Evolutionary conservation across 2,797 vertebrate species (phyloP).

Genomic region (Oceanodroma leucorhoa): DNA sequence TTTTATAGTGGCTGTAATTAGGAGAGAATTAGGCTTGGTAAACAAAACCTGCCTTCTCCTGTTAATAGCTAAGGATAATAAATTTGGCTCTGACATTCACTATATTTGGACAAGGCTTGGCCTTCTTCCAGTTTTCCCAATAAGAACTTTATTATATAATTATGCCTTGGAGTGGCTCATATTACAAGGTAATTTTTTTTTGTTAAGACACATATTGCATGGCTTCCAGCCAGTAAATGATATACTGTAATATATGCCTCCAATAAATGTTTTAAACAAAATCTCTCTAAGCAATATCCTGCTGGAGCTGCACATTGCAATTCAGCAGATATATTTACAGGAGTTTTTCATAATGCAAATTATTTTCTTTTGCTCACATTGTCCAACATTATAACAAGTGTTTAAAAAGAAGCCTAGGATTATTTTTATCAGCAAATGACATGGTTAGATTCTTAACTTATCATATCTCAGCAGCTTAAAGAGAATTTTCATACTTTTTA

Average conservation of each 20-base stretch:
- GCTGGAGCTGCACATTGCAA: constrained; percentile 54
- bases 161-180: constrained; percentile 81
- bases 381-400: constrained; percentile 45
- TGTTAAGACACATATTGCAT: constrained; percentile 84
- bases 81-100: constrained; percentile 86
- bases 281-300: constrained; percentile 77
- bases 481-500: neutral
- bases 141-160: constrained; percentile 87
- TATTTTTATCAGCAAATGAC: constrained; percentile 61
- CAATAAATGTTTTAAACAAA: constrained; percentile 84
- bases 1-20: constrained; percentile 93
- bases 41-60: constrained; percentile 90
- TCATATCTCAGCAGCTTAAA: neutral
- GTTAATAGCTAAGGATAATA: constrained; percentile 88
- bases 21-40: constrained; percentile 92
- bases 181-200: constrained; percentile 83
- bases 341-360: constrained; percentile 74
- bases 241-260: constrained; percentile 83
- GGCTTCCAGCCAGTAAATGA: constrained; percentile 82
- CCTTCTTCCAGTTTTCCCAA: constrained; percentile 84
- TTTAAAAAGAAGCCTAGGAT: constrained; percentile 36
- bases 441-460: constrained; percentile 39
- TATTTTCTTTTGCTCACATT: constrained; percentile 64
- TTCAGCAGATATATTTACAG: constrained; percentile 77
- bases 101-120: constrained; percentile 86